phyloP scores from a whole-genome alignment of 2,797 vertebrate species.

The Poecilia gillii region DNA sequence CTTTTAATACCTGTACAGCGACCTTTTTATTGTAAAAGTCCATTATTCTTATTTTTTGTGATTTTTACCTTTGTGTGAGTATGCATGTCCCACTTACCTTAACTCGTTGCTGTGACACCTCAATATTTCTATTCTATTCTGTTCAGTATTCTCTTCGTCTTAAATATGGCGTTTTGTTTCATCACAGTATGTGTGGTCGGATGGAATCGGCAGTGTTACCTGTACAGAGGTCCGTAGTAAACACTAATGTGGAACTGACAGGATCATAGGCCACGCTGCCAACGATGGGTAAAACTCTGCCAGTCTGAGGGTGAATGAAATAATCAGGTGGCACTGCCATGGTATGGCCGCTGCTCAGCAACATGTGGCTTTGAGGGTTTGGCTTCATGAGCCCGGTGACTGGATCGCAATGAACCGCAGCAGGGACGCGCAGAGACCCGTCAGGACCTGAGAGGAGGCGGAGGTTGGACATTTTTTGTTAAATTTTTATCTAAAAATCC shows the following conservation, averaged over 20 bases:
- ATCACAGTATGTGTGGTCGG: no score
- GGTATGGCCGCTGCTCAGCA: constrained; percentile 79
- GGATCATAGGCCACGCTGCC: constrained; percentile 88
- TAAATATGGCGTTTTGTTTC: not conserved
- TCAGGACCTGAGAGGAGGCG: constrained; percentile 68
- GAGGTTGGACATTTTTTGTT: not conserved
- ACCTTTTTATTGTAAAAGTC: not conserved
- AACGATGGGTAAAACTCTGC: constrained; percentile 82
- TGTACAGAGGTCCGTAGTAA: constrained; percentile 75
- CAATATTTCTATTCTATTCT: not conserved
- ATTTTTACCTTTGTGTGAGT: not conserved
- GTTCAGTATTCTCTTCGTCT: not conserved
- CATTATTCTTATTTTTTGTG: not conserved
- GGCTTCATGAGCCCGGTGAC: constrained; percentile 83
- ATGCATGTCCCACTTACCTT: not conserved
- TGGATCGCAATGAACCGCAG: constrained; percentile 72
- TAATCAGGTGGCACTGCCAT: constrained; percentile 79
- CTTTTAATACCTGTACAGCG: not conserved
- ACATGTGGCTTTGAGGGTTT: constrained; percentile 75
- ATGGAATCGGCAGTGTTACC: constrained; percentile 52
- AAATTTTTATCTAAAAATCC: not conserved
- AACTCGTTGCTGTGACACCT: not conserved
- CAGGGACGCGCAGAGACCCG: constrained; percentile 63
- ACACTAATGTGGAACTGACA: constrained; percentile 76
- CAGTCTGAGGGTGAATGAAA: constrained; percentile 87